Evolutionary conservation across 2,888 invertebrate genomes (phyloP).

Genomic region (Callimorpha dominula): DNA sequence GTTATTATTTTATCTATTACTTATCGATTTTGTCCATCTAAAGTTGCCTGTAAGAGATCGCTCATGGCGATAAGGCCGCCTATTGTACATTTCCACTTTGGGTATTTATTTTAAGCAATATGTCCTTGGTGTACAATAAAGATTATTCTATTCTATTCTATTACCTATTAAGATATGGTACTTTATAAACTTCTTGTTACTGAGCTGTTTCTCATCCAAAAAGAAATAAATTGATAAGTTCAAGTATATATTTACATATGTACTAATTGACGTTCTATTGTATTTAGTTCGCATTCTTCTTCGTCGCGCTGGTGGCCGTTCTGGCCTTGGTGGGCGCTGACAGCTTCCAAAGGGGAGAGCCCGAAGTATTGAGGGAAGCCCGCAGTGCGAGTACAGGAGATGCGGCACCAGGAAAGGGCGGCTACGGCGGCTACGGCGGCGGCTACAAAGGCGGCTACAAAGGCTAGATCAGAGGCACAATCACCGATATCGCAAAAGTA

Average conservation of each 20-base stretch:
- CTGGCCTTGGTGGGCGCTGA: conserved; percentile 2
- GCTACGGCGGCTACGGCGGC: neutral
- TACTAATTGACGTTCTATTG: neutral
- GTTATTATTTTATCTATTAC: no score
- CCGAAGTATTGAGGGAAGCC: neutral
- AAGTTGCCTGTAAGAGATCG: no score
- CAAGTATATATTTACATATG: neutral
- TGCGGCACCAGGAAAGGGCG: neutral
- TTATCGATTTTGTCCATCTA: no score
- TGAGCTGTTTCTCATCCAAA: neutral
- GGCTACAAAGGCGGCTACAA: conserved; percentile 2
- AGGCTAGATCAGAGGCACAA: neutral
- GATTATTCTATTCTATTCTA: no score
- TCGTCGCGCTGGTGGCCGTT: conserved; percentile 4
- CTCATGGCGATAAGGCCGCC: no score
- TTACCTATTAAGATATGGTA: no score
- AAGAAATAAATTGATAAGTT: neutral
- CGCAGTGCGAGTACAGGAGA: neutral
- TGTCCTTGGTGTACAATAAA: no score
- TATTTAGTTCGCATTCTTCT: conserved; percentile 10
- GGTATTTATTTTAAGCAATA: no score
- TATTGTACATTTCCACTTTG: no score
- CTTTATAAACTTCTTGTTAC: no score
- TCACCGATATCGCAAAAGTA: neutral
- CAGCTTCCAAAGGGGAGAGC: neutral